A percentile compares a stretch with the other conserved stretches of the same genome.
These are phyloP conservation scores for Aporophyla lueneburgensis DNA, from an alignment of 2,888 invertebrate genomes.

Conservation along the genomic window DNA sequence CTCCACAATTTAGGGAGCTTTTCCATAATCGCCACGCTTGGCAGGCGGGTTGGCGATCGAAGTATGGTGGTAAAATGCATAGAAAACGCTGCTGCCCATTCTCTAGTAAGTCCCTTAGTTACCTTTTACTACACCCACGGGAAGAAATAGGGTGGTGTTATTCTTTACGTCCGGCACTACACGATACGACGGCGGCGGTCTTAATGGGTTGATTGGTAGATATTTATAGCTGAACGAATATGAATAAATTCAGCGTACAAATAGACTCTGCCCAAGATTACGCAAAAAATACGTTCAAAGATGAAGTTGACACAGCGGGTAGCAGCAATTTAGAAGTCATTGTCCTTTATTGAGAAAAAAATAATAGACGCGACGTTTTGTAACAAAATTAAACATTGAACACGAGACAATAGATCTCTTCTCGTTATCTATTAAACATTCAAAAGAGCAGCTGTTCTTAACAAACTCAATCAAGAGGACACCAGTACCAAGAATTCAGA, in stretches of 20 bases:
- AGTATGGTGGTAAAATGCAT: no score
- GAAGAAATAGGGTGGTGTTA: no score
- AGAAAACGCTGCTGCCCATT: no score
- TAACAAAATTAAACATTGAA: conserved; percentile 9
- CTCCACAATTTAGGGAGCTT: no score
- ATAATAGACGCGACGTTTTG: neutral
- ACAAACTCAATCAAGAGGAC: conserved; percentile 30
- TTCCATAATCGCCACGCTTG: no score
- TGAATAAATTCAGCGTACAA: no score
- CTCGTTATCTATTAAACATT: conserved; percentile 23
- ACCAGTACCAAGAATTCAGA: neutral
- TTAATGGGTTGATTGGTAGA: no score
- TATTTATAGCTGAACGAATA: neutral
- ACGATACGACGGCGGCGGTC: no score
- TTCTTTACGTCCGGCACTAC: no score
- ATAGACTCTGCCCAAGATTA: neutral
- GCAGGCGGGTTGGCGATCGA: no score
- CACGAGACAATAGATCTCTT: neutral
- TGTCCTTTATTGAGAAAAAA: neutral
- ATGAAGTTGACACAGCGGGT: neutral
- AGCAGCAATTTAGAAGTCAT: neutral
- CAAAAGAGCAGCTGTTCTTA: conserved; percentile 8
- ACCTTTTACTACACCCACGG: no score
- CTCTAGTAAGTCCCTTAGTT: no score
- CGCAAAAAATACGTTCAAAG: neutral